Percentiles rank a stretch among this genome's conserved stretches.
Conservation (phyloP, 92 coral and sea anemone genomes). For the Epizoanthus illoricatus region DNA sequence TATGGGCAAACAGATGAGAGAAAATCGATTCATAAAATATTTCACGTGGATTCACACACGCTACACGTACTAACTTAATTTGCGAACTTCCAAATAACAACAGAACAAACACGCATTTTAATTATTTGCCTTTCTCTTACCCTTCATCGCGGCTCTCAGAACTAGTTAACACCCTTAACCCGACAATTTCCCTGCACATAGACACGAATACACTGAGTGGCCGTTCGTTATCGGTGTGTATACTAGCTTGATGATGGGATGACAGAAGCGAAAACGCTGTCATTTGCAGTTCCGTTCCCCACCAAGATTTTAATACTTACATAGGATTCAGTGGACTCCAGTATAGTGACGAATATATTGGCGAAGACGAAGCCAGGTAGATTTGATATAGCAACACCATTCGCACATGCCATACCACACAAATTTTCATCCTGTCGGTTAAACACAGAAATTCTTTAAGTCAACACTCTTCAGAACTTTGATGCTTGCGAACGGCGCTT, state of each 20-base stretch:
- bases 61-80: constrained; percentile 9
- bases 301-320: constrained; percentile 18
- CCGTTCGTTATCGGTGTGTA: constrained; percentile 5
- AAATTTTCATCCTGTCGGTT: constrained; percentile 9
- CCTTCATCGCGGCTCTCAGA: constrained; percentile 10
- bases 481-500: constrained; percentile 42
- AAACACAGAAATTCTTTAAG: constrained; percentile 19
- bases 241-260: constrained; percentile 26
- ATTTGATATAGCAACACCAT: constrained; percentile 19
- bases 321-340: constrained; percentile 42
- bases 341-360: constrained; percentile 16
- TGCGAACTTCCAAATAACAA: constrained; percentile 5
- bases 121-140: constrained; percentile 1
- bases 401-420: not conserved
- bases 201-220: not conserved
- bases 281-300: constrained; percentile 33
- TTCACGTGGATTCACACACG: not conserved
- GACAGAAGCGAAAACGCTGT: constrained; percentile 44
- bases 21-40: not conserved
- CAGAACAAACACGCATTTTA: constrained; percentile 17
- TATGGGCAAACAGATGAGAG: constrained; percentile 25
- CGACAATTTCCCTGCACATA: not conserved
- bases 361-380: constrained; percentile 24
- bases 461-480: constrained; percentile 38
- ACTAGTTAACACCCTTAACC: not conserved